phyloP scores from a whole-genome alignment of 2,113 vertebrate genomes.

The Corythaixoides concolor region DNA sequence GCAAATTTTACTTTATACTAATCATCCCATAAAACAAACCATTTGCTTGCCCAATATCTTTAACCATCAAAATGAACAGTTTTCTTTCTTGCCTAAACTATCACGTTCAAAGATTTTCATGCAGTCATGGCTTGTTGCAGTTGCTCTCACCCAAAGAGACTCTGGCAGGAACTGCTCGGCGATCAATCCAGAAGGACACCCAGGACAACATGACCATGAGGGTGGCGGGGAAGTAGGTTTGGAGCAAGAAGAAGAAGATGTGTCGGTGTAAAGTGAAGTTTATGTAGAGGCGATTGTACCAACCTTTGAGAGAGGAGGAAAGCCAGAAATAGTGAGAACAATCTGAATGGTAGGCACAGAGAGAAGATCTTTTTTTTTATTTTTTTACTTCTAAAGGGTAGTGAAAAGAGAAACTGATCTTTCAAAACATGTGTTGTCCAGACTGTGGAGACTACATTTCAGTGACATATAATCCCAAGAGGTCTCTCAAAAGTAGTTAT shows the following conservation, averaged over 20 bases:
- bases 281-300: conserved; percentile 94
- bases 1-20: neutral
- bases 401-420: neutral
- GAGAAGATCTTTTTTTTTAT: neutral
- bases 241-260: conserved; percentile 95
- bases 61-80: neutral
- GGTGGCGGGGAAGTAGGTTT: conserved; percentile 92
- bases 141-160: conserved; percentile 87
- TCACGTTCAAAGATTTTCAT: neutral
- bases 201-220: conserved; percentile 95
- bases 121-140: neutral
- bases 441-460: neutral
- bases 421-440: neutral
- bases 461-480: neutral
- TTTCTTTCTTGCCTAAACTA: neutral
- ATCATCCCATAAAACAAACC: neutral
- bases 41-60: neutral
- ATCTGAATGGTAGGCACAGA: neutral
- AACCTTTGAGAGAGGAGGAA: conserved; percentile 75
- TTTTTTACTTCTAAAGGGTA: neutral
- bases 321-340: neutral
- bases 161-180: conserved; percentile 89
- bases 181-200: conserved; percentile 96
- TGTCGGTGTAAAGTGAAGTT: conserved; percentile 90
- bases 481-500: neutral